phyloP scores from a whole-genome alignment of 1,140 invertebrate species.

The Daktulosphaira vitifoliae region DNA sequence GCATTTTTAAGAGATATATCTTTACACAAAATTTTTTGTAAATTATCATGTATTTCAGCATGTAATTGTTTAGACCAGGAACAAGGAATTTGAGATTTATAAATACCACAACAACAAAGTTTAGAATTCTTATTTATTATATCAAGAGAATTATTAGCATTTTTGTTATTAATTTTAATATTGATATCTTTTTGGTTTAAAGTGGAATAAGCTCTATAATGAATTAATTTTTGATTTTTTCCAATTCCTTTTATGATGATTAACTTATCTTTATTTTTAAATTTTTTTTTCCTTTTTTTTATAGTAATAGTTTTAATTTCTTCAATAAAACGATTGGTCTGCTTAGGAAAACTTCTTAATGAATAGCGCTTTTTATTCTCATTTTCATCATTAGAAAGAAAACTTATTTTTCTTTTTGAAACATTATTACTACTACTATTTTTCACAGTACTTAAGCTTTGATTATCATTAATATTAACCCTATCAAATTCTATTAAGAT shows the following conservation, averaged over 20 bases:
- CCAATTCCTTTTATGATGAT: neutral
- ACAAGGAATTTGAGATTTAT: conserved; percentile 18
- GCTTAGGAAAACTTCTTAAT: neutral
- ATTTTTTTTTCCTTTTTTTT: neutral
- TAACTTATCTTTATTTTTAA: neutral
- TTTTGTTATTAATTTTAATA: neutral
- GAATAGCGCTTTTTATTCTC: neutral
- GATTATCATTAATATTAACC: neutral
- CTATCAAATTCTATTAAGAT: neutral
- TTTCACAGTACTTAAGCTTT: neutral
- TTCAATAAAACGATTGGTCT: neutral
- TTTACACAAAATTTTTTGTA: conserved; percentile 14
- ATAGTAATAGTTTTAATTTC: neutral
- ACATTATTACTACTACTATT: neutral
- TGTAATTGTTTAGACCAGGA: neutral
- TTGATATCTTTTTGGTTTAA: neutral
- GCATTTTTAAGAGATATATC: neutral
- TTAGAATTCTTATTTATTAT: neutral
- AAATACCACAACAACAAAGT: conserved; percentile 14
- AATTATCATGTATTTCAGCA: neutral
- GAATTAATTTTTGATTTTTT: neutral
- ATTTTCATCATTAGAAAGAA: neutral
- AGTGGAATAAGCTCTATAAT: conserved; percentile 2
- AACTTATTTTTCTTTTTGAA: neutral
- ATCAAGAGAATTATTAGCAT: neutral